phyloP scores from a whole-genome alignment of 2,888 invertebrate genomes.

The Asteroscopus sphinx region DNA sequence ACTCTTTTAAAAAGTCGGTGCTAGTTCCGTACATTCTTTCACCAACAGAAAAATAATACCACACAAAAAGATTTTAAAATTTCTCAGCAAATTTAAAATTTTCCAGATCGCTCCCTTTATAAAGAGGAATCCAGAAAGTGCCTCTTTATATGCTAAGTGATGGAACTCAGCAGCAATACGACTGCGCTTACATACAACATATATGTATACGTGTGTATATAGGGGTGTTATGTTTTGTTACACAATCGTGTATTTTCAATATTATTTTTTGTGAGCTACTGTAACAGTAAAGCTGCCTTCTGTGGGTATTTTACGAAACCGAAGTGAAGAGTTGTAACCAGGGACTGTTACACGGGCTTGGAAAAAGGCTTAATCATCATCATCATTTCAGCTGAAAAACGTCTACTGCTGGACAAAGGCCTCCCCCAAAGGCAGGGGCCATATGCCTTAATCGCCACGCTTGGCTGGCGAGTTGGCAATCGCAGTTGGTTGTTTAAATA shows the following conservation, averaged over 20 bases:
- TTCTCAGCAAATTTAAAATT: slow-evolving; percentile 44
- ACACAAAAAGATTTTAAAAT: slow-evolving; percentile 30
- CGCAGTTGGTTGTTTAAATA: no score
- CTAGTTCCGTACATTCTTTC: neutral
- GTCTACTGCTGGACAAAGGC: no score
- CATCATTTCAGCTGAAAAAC: no score
- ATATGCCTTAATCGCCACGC: no score
- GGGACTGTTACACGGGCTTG: no score
- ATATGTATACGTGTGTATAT: neutral
- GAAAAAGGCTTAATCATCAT: no score
- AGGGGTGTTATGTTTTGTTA: neutral
- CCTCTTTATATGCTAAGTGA: slow-evolving; percentile 62
- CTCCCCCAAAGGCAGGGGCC: no score
- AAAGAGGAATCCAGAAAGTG: slow-evolving; percentile 49
- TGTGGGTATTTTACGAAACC: no score
- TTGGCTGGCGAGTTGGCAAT: no score
- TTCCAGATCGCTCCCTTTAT: slow-evolving; percentile 43
- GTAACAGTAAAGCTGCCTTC: no score
- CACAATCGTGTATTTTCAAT: neutral
- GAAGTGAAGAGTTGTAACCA: no score
- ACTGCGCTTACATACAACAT: slow-evolving; percentile 18
- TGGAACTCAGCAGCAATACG: slow-evolving; percentile 42
- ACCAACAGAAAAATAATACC: slow-evolving; percentile 12
- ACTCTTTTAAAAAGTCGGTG: neutral
- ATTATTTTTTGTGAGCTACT: neutral